phyloP scores from a whole-genome alignment of 2,797 vertebrate species.

The Telmatherina bonti region DNA sequence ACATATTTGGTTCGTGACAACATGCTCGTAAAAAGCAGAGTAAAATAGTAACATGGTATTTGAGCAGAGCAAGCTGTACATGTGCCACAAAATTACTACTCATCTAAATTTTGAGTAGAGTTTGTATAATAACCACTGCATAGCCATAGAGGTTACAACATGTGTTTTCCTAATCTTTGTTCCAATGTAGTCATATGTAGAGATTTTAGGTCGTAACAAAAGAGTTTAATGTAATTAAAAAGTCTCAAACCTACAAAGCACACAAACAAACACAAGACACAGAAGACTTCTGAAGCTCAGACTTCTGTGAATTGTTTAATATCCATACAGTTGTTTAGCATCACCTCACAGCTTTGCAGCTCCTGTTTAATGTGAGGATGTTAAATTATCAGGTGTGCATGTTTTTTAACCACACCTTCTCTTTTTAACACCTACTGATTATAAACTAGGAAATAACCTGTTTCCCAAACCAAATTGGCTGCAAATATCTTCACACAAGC shows the following conservation, averaged over 20 bases:
- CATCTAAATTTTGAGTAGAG: conserved; percentile 31
- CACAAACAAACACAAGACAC: neutral
- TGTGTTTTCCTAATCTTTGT: conserved; percentile 50
- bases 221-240: neutral
- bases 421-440: neutral
- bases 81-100: conserved; percentile 37
- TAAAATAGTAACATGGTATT: conserved; percentile 42
- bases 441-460: neutral
- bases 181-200: conserved; percentile 25
- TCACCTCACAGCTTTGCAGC: neutral
- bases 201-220: conserved; percentile 23
- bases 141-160: conserved; percentile 27
- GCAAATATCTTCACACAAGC: neutral
- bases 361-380: neutral
- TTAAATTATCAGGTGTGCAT: neutral
- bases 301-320: neutral
- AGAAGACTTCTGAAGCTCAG: neutral
- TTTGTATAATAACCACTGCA: conserved; percentile 55
- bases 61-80: conserved; percentile 33
- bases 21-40: conserved; percentile 47
- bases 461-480: neutral
- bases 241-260: no score
- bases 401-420: neutral
- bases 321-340: neutral
- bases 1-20: conserved; percentile 43